Evolutionary conservation across 2,888 invertebrate genomes (phyloP), one percentile per base, ranked within the genome.

Genomic region (Cheilosia vernalis): DNA sequence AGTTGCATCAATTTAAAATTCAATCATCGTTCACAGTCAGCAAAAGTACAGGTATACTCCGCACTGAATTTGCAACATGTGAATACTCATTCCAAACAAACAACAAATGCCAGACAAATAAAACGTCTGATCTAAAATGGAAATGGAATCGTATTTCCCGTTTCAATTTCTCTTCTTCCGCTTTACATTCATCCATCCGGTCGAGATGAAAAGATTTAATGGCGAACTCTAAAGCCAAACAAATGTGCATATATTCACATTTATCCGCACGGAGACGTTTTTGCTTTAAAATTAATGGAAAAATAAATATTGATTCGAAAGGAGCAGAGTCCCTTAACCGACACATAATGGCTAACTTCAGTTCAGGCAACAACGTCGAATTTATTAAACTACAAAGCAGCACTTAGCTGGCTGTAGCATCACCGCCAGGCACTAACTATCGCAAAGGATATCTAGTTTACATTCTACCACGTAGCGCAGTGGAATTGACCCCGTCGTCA

Each of bases 91-190:
- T 61, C 72, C 17, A 17, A 17, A 7, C 49, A 81, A 76, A 80
- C 44, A 67, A 42, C 58, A 80, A 85, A 70, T 73, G 66, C 58
- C 66, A 76, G 76, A 76, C 66, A 76, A 37, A 72, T 74, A 70
- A 47, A 77, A 61, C 33, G 76, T 63, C 72, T 72, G 76, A 77
- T 81, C 85, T 74, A 85, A 77, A 81, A 81, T 85, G 85, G 77
- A 81, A 85, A 81, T 85, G 85, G 81, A 81, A 85, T 77, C 81
- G 66, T 66, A 80, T 85, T 85, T 81, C 56, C 44, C 72, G 56
- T 67, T 61, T 85, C 76, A 69, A 60, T 80, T 55, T 70, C 69
- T 37, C 33, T 51, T 69, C 33, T 19, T 24, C n/a, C 33, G 37
- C 42, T 49, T 47, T 56, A 37, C 64, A 72, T 24, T 19, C 63